These are phyloP conservation scores for Spea multiplicata DNA, from an alignment of 2,113 vertebrate genomes.

Conservation along the genomic window DNA sequence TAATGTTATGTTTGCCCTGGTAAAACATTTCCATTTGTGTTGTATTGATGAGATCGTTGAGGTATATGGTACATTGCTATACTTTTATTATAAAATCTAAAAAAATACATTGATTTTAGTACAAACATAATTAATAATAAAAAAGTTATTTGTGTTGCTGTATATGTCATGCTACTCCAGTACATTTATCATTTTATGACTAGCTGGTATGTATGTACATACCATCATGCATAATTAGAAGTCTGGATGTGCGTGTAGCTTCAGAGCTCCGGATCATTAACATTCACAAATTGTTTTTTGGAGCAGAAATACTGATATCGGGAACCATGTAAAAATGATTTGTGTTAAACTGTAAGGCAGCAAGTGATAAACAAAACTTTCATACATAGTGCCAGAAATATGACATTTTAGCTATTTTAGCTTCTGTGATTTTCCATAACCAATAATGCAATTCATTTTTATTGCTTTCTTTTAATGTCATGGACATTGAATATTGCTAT, in stretches of 20 bases:
- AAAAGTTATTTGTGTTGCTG: too few relatives aligned
- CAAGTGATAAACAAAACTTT: conserved; percentile 12
- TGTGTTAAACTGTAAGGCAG: neutral
- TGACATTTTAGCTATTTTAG: conserved; percentile 31
- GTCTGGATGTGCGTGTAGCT: neutral
- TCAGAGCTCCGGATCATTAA: conserved; percentile 11
- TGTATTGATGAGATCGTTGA: too few relatives aligned
- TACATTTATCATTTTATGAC: too few relatives aligned
- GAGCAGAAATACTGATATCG: conserved; percentile 1
- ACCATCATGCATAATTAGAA: conserved; percentile 1
- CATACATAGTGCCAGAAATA: conserved; percentile 15
- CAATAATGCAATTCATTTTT: conserved; percentile 1
- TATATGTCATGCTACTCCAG: too few relatives aligned
- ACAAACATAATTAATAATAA: too few relatives aligned
- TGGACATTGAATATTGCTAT: conserved; percentile 5
- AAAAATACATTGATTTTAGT: too few relatives aligned
- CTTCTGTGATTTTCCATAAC: conserved; percentile 1
- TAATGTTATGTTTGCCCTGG: too few relatives aligned
- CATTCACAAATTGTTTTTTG: conserved; percentile 27
- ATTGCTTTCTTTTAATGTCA: conserved; percentile 13
- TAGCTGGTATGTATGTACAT: too few relatives aligned
- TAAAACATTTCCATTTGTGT: too few relatives aligned
- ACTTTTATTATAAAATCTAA: too few relatives aligned
- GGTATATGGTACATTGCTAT: too few relatives aligned
- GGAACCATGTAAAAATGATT: conserved; percentile 23